Conservation (phyloP, 2,797 vertebrate genomes). For the Borostomias antarcticus region DNA sequence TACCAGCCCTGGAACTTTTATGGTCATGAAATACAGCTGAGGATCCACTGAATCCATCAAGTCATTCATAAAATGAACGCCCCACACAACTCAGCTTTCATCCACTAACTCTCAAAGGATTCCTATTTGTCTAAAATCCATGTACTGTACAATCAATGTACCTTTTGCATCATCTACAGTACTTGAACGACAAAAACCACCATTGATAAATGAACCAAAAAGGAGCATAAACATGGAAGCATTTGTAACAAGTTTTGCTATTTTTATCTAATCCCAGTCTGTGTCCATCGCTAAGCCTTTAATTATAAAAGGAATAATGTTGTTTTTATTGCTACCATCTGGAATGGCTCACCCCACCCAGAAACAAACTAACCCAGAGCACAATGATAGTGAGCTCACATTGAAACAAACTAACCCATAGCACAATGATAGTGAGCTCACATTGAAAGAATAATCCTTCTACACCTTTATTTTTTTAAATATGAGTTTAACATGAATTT, state of each 20-base stretch:
- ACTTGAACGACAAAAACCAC: too few relatives aligned
- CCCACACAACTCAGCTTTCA: neutral
- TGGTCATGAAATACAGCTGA: neutral
- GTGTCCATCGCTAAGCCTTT: slow-evolving; percentile 42
- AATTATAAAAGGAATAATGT: slow-evolving; percentile 58
- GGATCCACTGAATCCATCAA: neutral
- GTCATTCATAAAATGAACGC: neutral
- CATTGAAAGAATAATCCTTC: slow-evolving; percentile 45
- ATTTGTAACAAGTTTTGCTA: slow-evolving; percentile 40
- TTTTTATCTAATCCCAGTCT: slow-evolving; percentile 46
- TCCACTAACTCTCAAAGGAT: neutral
- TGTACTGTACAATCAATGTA: neutral
- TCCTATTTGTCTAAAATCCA: neutral
- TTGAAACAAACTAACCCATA: slow-evolving; percentile 40
- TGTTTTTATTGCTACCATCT: slow-evolving; percentile 55
- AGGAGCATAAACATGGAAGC: slow-evolving; percentile 17
- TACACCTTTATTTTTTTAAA: too few relatives aligned
- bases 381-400: slow-evolving; percentile 34
- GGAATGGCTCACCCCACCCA: slow-evolving; percentile 39
- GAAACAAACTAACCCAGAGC: slow-evolving; percentile 39
- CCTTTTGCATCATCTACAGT: neutral
- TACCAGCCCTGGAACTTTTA: neutral
- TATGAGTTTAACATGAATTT: too few relatives aligned
- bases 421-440: slow-evolving; percentile 34
- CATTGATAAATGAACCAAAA: too few relatives aligned